Evolutionary conservation across 2,888 invertebrate species (phyloP).

Genomic region (Apeira syringaria): DNA sequence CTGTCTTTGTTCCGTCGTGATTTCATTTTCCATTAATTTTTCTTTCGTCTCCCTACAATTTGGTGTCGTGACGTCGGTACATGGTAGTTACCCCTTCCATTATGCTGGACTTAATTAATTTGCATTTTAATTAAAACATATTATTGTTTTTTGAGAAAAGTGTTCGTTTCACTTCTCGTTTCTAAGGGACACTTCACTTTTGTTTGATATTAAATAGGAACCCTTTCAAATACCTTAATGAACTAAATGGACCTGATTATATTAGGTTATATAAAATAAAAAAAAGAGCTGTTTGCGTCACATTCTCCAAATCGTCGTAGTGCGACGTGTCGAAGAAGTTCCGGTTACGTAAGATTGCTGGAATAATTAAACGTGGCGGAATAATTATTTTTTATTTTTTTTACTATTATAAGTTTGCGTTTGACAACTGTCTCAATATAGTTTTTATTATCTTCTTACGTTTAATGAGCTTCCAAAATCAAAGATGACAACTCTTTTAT

Average conservation of each 20-base stretch:
- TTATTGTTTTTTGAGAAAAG: constrained; percentile 62
- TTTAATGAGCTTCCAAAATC: too few species aligned
- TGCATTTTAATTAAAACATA: constrained; percentile 80
- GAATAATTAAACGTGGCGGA: too few species aligned
- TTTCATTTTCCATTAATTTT: constrained; percentile 84
- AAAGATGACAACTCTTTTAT: too few species aligned
- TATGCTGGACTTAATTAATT: constrained; percentile 80
- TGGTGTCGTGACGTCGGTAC: constrained; percentile 75
- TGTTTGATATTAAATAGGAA: constrained; percentile 39
- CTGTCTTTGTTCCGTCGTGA: constrained; percentile 82
- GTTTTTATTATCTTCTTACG: too few species aligned
- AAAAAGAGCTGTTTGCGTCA: too few species aligned
- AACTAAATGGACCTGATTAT: constrained; percentile 26
- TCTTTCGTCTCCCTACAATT: constrained; percentile 86
- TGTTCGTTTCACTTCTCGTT: constrained; percentile 47
- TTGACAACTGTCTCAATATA: too few species aligned
- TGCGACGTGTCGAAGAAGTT: too few species aligned
- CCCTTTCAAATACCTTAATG: constrained; percentile 28
- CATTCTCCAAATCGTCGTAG: too few species aligned
- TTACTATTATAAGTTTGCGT: too few species aligned
- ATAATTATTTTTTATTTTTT: too few species aligned
- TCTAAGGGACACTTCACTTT: constrained; percentile 42
- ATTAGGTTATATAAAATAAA: too few species aligned
- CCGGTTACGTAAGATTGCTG: too few species aligned
- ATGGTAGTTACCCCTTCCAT: constrained; percentile 80